phyloP scores from a whole-genome alignment of 1,140 invertebrate species.

The Dolichoris vasculosae region DNA sequence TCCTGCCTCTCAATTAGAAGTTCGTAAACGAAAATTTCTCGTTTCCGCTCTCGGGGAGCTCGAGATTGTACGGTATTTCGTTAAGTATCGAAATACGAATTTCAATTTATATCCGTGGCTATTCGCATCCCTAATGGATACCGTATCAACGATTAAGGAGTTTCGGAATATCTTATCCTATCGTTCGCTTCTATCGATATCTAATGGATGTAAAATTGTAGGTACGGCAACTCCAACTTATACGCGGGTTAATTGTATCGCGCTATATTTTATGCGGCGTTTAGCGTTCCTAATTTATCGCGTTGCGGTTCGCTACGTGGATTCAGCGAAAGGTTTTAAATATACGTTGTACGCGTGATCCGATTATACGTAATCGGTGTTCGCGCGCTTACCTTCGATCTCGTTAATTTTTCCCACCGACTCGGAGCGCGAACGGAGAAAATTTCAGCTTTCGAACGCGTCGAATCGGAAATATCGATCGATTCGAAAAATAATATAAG shows the following conservation, averaged over 20 bases:
- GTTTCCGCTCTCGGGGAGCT: background rate
- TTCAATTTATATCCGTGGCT: background rate
- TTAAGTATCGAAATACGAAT: no score
- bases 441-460: no score
- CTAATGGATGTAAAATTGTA: background rate
- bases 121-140: background rate
- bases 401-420: no score
- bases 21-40: background rate
- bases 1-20: conserved; percentile 38
- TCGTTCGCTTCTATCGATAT: background rate
- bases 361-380: background rate
- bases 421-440: no score
- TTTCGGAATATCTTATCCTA: background rate
- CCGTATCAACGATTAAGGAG: background rate
- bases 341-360: background rate
- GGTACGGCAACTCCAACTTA: background rate
- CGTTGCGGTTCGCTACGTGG: background rate
- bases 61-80: no score
- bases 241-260: background rate
- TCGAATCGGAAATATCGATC: no score
- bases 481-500: no score
- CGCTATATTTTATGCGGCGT: no score
- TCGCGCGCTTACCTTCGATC: background rate
- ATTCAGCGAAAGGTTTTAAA: background rate
- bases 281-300: background rate